phyloP scores from a whole-genome alignment of 2,797 vertebrate species.

The Oryzias sinensis region DNA sequence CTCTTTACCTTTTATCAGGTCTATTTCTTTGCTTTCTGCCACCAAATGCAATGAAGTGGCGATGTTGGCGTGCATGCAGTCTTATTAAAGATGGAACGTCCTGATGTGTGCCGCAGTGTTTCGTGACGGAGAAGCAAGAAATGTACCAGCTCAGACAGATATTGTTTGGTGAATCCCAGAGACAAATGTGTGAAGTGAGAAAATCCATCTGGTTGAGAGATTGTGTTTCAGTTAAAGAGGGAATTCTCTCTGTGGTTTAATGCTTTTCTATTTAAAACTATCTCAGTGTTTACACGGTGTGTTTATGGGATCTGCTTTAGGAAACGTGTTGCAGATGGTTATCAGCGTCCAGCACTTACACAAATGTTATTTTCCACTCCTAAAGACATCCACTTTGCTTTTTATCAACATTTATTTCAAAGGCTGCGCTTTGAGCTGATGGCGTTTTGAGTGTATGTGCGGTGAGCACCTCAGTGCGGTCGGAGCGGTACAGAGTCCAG shows the following conservation, averaged over 20 bases:
- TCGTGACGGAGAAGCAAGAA: too few relatives aligned
- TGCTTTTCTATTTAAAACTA: slow-evolving; percentile 49
- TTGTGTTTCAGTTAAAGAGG: slow-evolving; percentile 30
- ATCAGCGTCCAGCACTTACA: slow-evolving; percentile 51
- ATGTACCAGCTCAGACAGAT: too few relatives aligned
- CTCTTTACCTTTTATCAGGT: too few relatives aligned
- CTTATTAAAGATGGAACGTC: too few relatives aligned
- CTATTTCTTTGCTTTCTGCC: too few relatives aligned
- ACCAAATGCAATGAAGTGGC: too few relatives aligned
- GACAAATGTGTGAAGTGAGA: slow-evolving; percentile 39
- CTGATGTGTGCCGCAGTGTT: too few relatives aligned
- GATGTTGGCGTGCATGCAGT: too few relatives aligned
- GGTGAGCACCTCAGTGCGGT: slow-evolving; percentile 40
- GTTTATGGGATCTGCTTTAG: slow-evolving; percentile 76
- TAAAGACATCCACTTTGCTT: slow-evolving; percentile 67
- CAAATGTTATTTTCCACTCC: slow-evolving; percentile 75
- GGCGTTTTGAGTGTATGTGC: slow-evolving; percentile 50
- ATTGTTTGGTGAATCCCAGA: background rate
- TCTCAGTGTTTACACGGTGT: slow-evolving; percentile 65
- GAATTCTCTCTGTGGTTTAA: slow-evolving; percentile 36
- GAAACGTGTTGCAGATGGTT: slow-evolving; percentile 57
- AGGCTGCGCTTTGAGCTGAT: slow-evolving; percentile 61
- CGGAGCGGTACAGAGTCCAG: slow-evolving; percentile 45
- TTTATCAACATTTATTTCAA: slow-evolving; percentile 64
- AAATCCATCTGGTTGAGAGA: slow-evolving; percentile 34